Base-by-base conservation (phyloP, 2,797 vertebrate genomes). In the Okamejei kenojei region DNA sequence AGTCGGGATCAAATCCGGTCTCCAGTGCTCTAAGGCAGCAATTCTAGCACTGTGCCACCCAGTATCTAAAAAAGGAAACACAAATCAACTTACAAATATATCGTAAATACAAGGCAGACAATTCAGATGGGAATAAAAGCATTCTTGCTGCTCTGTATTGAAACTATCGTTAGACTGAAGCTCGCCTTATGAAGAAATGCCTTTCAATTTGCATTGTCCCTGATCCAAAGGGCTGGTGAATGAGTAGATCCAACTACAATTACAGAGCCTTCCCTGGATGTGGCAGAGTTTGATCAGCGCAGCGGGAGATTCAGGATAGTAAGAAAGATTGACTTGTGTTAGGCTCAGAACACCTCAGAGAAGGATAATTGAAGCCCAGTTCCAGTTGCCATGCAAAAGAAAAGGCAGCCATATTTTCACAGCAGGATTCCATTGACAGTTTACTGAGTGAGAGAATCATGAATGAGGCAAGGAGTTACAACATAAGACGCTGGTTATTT, bases 141-240 rank as follows among this genome's bases (percentile, higher is more conserved):
- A 54, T 54, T 29, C 21, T 2, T 10, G 2, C 54, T 29, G 81
- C 54, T 23, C 10, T 11, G 23, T 54, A 82, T 58, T 82, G 58
- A 54, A 82, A 54, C 45, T 45, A 29, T 26, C 23, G 29, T 23
- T 15, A 1, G 1, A 21, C 79, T 45, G 19, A 45, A 21, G 35
- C 45, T 8, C 26, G 7, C 8, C 45, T 82, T 23, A 9, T 11
- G n/a, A n/a, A 15, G 29, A 86, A 86, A 65, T 17, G 1, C 10
- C 58, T 65, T 86, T 86, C 54, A 86, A 63, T 86, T 63, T 32
- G 82, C n/a, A 63, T 86, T 65, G 82, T 61, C 19, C 82, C 63
- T 29, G 6, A 63, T 86, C 58, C 29, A 65, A 17, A 13, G 10
- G 61, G 82, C n/a, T 17, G 15, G 15, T 32, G 58, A 29, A 65